Conservation (phyloP, 1,140 invertebrate genomes). For the Liolophura sinensis region DNA sequence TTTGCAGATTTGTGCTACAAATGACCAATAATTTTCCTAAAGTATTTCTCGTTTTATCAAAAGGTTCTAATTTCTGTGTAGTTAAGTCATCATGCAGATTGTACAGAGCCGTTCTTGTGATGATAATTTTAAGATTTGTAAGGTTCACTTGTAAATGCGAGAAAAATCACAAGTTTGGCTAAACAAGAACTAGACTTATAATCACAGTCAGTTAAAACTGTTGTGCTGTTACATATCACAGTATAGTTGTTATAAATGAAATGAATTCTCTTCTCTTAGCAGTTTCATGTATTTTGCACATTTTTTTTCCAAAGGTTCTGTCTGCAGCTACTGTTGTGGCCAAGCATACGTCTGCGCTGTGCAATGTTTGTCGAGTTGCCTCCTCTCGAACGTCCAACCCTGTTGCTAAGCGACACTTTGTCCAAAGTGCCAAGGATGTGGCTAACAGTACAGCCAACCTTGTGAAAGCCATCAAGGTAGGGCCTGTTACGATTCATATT, state of each 20-base stretch:
- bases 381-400: constrained; percentile 91
- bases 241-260: background rate
- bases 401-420: constrained; percentile 93
- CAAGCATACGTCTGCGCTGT: constrained; percentile 93
- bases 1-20: too few relatives aligned
- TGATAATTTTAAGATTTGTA: too few relatives aligned
- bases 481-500: background rate
- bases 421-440: constrained; percentile 96
- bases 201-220: too few relatives aligned
- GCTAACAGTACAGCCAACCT: constrained; percentile 93
- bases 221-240: too few relatives aligned
- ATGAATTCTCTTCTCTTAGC: background rate
- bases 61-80: too few relatives aligned
- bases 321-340: constrained; percentile 92
- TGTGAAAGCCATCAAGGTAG: constrained; percentile 90
- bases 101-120: too few relatives aligned
- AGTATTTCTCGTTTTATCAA: too few relatives aligned
- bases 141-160: too few relatives aligned
- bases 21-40: too few relatives aligned
- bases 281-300: background rate
- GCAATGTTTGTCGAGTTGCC: constrained; percentile 90
- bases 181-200: too few relatives aligned
- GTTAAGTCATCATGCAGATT: too few relatives aligned
- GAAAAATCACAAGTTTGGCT: too few relatives aligned
- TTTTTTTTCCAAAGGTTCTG: constrained; percentile 67